Conservation (phyloP, 37 sponge, comb jelly and placozoan genomes). For the Tethya wilhelma region DNA sequence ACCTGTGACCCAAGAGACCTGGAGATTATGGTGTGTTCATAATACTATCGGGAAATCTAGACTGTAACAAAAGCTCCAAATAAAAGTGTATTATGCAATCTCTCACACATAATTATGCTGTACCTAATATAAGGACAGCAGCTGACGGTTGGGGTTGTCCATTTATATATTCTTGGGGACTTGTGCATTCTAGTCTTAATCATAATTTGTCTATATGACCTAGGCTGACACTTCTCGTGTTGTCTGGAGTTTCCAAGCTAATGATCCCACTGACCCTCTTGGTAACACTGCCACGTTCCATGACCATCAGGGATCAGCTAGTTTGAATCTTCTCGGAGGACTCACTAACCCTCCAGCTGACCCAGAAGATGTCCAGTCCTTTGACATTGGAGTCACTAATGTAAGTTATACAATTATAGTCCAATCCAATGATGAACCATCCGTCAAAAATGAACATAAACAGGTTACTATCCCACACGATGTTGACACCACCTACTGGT, state of each 20-base stretch:
- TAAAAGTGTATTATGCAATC: too few relatives aligned
- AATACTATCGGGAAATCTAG: too few relatives aligned
- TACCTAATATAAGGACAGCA: too few relatives aligned
- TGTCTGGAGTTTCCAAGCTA: neutral
- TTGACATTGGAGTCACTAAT: neutral
- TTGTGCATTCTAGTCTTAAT: too few relatives aligned
- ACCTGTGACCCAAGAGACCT: slow-evolving; percentile 52
- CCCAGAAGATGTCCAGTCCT: neutral
- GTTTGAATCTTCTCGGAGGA: slow-evolving; percentile 1
- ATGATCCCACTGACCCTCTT: neutral
- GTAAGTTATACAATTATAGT: neutral
- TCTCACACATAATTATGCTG: too few relatives aligned
- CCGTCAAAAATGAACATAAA: too few relatives aligned
- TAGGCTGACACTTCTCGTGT: slow-evolving; percentile 9
- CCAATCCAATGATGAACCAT: too few relatives aligned
- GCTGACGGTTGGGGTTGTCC: too few relatives aligned
- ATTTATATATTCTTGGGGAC: too few relatives aligned
- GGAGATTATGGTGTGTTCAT: slow-evolving; percentile 13
- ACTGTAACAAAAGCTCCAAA: too few relatives aligned
- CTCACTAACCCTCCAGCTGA: neutral
- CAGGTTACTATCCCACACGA: slow-evolving; percentile 6
- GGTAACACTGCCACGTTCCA: neutral
- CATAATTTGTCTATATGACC: neutral
- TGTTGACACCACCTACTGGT: slow-evolving; percentile 22
- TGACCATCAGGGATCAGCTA: neutral